Evolutionary conservation across 2,888 invertebrate species (phyloP).

Genomic region (Atrina japonica): DNA sequence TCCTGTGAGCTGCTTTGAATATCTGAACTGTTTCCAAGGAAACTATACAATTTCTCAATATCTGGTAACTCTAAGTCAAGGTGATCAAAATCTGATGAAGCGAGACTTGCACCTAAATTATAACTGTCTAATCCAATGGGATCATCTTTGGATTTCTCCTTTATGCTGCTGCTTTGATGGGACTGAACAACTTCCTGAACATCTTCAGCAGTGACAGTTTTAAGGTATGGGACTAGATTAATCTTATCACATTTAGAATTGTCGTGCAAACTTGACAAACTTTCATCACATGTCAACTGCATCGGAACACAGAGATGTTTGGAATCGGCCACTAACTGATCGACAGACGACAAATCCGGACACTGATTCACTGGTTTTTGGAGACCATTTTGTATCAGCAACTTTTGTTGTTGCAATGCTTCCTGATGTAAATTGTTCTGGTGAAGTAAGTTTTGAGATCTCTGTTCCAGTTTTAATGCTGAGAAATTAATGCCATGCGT

Average conservation of each 20-base stretch:
- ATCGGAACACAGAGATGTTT: slow-evolving; percentile 4
- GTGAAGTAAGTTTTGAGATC: slow-evolving; percentile 3
- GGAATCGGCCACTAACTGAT: slow-evolving; percentile 13
- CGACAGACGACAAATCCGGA: neutral
- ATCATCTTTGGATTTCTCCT: slow-evolving; percentile 17
- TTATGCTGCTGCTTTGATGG: slow-evolving; percentile 6
- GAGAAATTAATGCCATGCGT: neutral
- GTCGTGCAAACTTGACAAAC: neutral
- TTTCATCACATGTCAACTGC: slow-evolving; percentile 14
- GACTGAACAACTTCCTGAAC: slow-evolving; percentile 38
- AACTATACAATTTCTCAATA: slow-evolving; percentile 59
- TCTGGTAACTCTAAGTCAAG: slow-evolving; percentile 69
- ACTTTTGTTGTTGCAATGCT: slow-evolving; percentile 24
- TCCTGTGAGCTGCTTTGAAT: neutral
- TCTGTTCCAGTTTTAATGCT: neutral
- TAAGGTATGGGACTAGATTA: slow-evolving; percentile 36
- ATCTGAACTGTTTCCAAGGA: slow-evolving; percentile 19
- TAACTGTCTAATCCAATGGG: slow-evolving; percentile 6
- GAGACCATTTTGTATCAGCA: slow-evolving; percentile 14
- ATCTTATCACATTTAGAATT: slow-evolving; percentile 15
- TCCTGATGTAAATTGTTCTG: slow-evolving; percentile 4
- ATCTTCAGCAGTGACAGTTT: slow-evolving; percentile 39
- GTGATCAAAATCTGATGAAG: slow-evolving; percentile 73
- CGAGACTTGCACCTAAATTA: slow-evolving; percentile 32
- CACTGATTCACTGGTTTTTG: slow-evolving; percentile 8